Conservation (phyloP, 35 echinoderm and acorn worm genomes). For the Stichopus chloronotus region DNA sequence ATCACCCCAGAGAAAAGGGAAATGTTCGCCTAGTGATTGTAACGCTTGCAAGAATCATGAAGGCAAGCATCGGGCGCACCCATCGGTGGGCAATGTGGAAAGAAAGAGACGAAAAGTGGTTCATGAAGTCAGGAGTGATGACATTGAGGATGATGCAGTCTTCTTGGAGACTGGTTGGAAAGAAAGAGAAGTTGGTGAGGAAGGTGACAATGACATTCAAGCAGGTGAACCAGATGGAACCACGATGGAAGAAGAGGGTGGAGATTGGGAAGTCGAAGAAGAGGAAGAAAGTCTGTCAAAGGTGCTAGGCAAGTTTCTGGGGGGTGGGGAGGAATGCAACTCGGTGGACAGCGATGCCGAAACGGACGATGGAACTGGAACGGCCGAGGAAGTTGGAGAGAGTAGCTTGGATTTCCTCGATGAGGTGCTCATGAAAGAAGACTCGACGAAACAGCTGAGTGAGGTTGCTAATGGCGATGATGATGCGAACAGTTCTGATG, state of each 20-base stretch:
- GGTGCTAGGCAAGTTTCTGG: background rate
- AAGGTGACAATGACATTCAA: background rate
- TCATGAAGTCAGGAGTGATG: background rate
- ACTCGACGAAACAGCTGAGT: background rate
- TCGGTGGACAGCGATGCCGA: slow-evolving; percentile 30
- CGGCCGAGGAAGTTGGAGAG: background rate
- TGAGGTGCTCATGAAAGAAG: background rate
- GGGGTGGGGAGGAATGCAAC: background rate
- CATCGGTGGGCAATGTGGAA: background rate
- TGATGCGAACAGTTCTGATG: slow-evolving; percentile 27
- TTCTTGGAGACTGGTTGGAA: background rate
- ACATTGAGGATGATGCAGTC: background rate
- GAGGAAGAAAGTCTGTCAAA: background rate
- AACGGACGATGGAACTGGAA: slow-evolving; percentile 21
- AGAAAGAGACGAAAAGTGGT: background rate
- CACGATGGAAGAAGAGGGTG: background rate
- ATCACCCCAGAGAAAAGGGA: background rate
- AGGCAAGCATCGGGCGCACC: background rate
- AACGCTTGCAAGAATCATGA: slow-evolving; percentile 6
- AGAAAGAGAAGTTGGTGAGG: background rate
- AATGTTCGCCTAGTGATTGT: background rate
- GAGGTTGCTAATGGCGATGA: background rate
- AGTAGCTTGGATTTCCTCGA: background rate
- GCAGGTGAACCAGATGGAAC: background rate
- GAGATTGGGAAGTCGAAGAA: background rate